Evolutionary conservation across 1,140 invertebrate species (phyloP).

Genomic region (Rhynchophorus ferrugineus): DNA sequence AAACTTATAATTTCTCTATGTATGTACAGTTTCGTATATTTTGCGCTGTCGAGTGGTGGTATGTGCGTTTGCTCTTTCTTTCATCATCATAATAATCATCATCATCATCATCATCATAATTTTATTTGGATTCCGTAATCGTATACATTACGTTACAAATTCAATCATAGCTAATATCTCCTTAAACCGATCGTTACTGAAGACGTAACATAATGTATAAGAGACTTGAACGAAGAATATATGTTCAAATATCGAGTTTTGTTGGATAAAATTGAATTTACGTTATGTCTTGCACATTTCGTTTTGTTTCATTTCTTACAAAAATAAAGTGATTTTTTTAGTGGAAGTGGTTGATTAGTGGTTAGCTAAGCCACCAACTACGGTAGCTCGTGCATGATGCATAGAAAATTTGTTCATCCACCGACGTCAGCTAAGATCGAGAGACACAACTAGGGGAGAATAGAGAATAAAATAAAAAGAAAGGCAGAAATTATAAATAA

Average conservation of each 20-base stretch:
- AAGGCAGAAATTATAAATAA: constrained; percentile 31
- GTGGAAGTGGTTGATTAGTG: constrained; percentile 37
- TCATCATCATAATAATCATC: constrained; percentile 3
- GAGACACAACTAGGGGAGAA: constrained; percentile 31
- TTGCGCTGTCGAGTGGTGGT: constrained; percentile 29
- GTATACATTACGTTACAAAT: too few species aligned
- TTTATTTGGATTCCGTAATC: too few species aligned
- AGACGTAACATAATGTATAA: constrained; percentile 3
- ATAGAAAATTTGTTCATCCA: constrained; percentile 19
- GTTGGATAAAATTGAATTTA: constrained; percentile 4
- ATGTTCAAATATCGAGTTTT: background rate
- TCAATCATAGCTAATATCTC: too few species aligned
- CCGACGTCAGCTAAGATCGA: constrained; percentile 31
- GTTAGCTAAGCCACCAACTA: constrained; percentile 19
- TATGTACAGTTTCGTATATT: constrained; percentile 35
- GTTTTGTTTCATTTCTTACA: constrained; percentile 28
- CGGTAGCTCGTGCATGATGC: constrained; percentile 29
- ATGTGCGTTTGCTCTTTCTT: constrained; percentile 29
- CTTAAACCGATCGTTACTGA: too few species aligned
- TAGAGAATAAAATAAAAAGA: constrained; percentile 21
- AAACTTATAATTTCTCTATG: constrained; percentile 30
- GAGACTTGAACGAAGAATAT: background rate
- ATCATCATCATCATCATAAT: background rate
- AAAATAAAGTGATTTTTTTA: constrained; percentile 33
- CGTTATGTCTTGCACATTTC: constrained; percentile 24